Evolutionary conservation across 2,113 vertebrate genomes (phyloP).

Genomic region (Bagarius yarrelli): DNA sequence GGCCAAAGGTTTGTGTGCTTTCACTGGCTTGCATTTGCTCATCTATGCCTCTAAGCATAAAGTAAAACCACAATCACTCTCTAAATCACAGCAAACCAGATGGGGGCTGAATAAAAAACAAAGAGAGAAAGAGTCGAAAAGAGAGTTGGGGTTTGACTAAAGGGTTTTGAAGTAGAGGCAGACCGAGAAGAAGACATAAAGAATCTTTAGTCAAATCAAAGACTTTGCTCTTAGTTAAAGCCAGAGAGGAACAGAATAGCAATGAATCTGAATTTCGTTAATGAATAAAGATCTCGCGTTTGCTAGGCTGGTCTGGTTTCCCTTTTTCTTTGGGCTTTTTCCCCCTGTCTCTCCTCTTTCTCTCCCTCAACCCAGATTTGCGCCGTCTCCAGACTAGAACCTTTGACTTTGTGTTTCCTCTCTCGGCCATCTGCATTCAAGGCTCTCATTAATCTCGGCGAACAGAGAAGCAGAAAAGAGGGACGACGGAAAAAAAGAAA

Average conservation of each 20-base stretch:
- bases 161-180: slow-evolving; percentile 25
- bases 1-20: slow-evolving; percentile 18
- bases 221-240: slow-evolving; percentile 19
- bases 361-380: slow-evolving; percentile 47
- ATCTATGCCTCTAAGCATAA: slow-evolving; percentile 32
- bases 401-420: slow-evolving; percentile 52
- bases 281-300: slow-evolving; percentile 23
- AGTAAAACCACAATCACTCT: slow-evolving; percentile 63
- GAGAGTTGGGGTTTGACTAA: slow-evolving; percentile 27
- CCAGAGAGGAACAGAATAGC: slow-evolving; percentile 9
- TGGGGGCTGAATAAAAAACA: slow-evolving; percentile 37
- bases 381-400: slow-evolving; percentile 44
- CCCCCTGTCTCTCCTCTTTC: slow-evolving; percentile 27
- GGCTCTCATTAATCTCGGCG: slow-evolving; percentile 46
- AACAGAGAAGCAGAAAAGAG: slow-evolving; percentile 10
- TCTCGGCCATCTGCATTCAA: slow-evolving; percentile 40
- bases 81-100: slow-evolving; percentile 56
- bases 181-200: slow-evolving; percentile 25
- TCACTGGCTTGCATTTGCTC: slow-evolving; percentile 34
- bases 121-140: slow-evolving; percentile 44
- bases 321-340: slow-evolving; percentile 17
- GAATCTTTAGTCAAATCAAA: slow-evolving; percentile 32
- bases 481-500: slow-evolving; percentile 7
- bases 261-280: slow-evolving; percentile 20
- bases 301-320: slow-evolving; percentile 38